Base-by-base conservation (phyloP, 2,797 vertebrate genomes). In the Trematomus bernacchii region DNA sequence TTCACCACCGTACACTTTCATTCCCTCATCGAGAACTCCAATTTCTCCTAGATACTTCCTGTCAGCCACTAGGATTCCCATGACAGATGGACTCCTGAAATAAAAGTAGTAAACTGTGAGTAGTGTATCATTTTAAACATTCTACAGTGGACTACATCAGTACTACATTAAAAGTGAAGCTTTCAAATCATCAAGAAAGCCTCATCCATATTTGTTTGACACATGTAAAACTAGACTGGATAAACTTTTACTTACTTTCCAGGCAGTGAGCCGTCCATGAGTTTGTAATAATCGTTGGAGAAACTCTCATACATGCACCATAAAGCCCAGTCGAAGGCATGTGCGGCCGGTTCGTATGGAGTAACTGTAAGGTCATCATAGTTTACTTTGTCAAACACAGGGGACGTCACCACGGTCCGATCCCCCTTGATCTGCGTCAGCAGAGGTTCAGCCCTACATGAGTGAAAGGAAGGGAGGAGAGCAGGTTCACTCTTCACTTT, bases 1-100 rank as follows among this genome's bases (percentile, higher is more conserved):
- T 85, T 97, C 95, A 68, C 96, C 96, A 23, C 96, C 95, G 0
- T 95, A 97, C 42, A 95, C 86, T 43, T 90, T 88, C 96, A 97
- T 97, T 51, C 95, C 95, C 52, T 79, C 79, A 23, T 96, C 96
- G 6, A 96, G 83, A 10, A 76, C 77, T 58, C 96, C 95, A 0
- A 95, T 96, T 85, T 96, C 94, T 71, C 87, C 94, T 3, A 96
- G 79, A 84, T 94, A 96, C 27, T 81, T 80, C 69, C 95, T 93
- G 12, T 96, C 87, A 18, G 92, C 95, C 1, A 94, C 94, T 3
- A 97, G 7, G 77, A 96, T 96, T 3, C 96, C 96, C 95, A 96
- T 96, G 62, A 96, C 27, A 1, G 96, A 96, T 0, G 95, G 95
- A 85, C 94, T 96, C 84, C 96, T 96, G 50, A 27, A 43, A 43